A percentile compares a stretch with the other conserved stretches of the same genome.
Conservation (phyloP, 2,797 vertebrate genomes). For the Eleutherodactylus coqui region DNA sequence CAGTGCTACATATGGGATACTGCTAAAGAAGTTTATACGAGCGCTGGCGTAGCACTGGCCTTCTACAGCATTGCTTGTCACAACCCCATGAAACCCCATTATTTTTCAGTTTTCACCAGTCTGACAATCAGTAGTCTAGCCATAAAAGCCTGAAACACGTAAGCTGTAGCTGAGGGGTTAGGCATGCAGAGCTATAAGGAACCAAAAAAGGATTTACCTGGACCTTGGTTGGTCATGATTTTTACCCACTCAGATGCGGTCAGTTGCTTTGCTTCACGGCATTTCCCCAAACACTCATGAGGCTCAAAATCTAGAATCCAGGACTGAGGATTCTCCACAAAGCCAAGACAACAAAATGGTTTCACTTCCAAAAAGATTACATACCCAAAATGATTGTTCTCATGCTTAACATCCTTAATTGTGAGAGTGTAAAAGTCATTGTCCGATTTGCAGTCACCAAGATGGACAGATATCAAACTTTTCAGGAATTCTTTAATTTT, state of each 20-base stretch:
- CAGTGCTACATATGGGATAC: too few species aligned
- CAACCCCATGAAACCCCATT: too few species aligned
- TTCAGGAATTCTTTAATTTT: neutral
- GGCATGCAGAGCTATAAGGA: too few species aligned
- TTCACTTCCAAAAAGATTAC: conserved; percentile 44
- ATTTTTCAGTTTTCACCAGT: too few species aligned
- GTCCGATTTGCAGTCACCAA: conserved; percentile 41
- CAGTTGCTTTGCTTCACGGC: neutral
- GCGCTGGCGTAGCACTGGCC: too few species aligned
- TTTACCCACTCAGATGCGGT: neutral
- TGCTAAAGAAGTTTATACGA: too few species aligned
- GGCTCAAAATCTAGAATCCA: conserved; percentile 44
- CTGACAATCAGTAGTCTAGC: too few species aligned
- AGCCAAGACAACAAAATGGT: conserved; percentile 62
- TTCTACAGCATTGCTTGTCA: too few species aligned
- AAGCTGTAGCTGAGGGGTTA: too few species aligned
- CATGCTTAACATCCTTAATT: conserved; percentile 57
- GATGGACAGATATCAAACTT: neutral
- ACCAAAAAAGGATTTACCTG: neutral
- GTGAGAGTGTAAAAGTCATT: conserved; percentile 57
- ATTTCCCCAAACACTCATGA: neutral
- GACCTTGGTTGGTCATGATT: conserved; percentile 20
- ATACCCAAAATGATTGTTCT: neutral
- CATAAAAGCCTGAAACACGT: too few species aligned
- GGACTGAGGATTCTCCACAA: conserved; percentile 57